Conservation (phyloP, 1,140 invertebrate genomes). For the Batillaria attramentaria region DNA sequence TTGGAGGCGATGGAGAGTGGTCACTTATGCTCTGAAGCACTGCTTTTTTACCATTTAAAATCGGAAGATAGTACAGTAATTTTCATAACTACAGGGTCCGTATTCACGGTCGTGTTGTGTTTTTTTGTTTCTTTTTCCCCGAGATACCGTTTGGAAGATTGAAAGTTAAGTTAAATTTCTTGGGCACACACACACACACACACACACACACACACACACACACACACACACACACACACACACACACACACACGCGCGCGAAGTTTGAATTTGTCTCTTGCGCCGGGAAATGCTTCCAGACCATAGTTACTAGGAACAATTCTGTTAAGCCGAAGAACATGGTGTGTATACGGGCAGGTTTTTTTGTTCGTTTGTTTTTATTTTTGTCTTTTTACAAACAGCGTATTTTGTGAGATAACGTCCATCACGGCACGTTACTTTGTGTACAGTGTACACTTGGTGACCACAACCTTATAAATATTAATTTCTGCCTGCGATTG, state of each 20-base stretch:
- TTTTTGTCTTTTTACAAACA: too few species aligned
- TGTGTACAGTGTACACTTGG: too few species aligned
- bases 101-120: too few species aligned
- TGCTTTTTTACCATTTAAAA: not conserved
- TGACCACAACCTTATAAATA: too few species aligned
- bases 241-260: constrained; percentile 4
- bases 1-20: too few species aligned
- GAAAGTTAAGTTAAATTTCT: not conserved
- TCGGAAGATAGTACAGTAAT: too few species aligned
- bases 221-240: constrained; percentile 29
- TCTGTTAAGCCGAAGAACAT: not conserved
- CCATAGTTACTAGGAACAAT: not conserved
- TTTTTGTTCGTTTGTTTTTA: too few species aligned
- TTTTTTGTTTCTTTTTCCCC: not conserved
- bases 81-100: too few species aligned
- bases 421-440: too few species aligned
- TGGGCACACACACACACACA: constrained; percentile 5
- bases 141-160: not conserved
- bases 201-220: constrained; percentile 22
- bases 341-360: too few species aligned
- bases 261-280: not conserved
- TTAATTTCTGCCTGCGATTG: too few species aligned
- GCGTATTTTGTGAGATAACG: too few species aligned
- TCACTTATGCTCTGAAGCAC: not conserved
- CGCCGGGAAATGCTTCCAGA: not conserved